These are phyloP conservation scores for Drosophila nannoptera DNA, from an alignment of 1,140 invertebrate species.

Conservation along the genomic window DNA sequence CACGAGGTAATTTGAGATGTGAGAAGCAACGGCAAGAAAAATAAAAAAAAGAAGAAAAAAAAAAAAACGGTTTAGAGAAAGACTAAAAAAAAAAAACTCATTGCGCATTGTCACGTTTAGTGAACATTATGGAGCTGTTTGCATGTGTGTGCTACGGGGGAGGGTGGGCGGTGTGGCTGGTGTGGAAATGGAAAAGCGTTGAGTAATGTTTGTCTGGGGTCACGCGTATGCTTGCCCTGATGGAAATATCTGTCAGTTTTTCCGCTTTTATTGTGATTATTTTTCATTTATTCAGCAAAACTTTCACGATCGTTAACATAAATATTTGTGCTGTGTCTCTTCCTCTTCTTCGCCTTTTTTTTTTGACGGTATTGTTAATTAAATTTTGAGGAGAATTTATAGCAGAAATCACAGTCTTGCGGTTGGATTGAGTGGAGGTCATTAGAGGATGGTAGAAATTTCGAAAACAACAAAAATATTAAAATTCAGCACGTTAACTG, in stretches of 20 bases:
- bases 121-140: constrained; percentile 38
- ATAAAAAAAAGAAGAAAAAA: constrained; percentile 34
- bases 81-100: constrained; percentile 41
- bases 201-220: constrained; percentile 40
- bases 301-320: constrained; percentile 68
- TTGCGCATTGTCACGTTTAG: constrained; percentile 63
- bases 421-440: constrained; percentile 10
- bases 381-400: constrained; percentile 9
- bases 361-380: constrained; percentile 12
- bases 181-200: constrained; percentile 57
- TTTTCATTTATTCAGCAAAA: constrained; percentile 52
- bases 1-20: constrained; percentile 59
- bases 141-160: not conserved
- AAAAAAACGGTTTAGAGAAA: constrained; percentile 4
- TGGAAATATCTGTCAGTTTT: constrained; percentile 66
- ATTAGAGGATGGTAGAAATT: constrained; percentile 13
- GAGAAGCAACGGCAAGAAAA: constrained; percentile 36
- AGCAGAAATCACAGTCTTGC: constrained; percentile 42
- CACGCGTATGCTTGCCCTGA: constrained; percentile 48
- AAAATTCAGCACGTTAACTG: constrained; percentile 12
- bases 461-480: constrained; percentile 21
- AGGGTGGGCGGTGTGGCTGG: not conserved
- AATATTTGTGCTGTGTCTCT: constrained; percentile 23
- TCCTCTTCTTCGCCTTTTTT: no score
- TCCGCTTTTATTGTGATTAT: constrained; percentile 45